Base-by-base conservation (phyloP, 2,797 vertebrate species). In the Gallirallus australis region DNA sequence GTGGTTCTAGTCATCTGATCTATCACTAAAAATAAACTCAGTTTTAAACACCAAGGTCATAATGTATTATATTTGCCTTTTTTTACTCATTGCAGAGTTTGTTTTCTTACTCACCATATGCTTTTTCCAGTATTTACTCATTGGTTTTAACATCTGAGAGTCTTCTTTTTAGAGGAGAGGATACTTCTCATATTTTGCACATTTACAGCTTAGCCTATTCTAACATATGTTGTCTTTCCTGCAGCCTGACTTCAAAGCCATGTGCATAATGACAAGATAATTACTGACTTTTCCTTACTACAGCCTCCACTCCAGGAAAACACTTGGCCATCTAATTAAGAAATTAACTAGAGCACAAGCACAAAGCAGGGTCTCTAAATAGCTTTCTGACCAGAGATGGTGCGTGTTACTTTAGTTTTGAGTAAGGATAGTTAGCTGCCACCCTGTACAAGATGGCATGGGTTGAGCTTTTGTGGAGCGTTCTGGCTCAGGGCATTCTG, bases 391-490 rank as follows among this genome's bases (percentile, higher is more conserved):
- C 9, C 20, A 61, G 23, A 89, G 11, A 6, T 5, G 2, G 2
- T 18, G 23, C 12, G n/a, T 27, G 3, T 42, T 78, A 12, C 35
- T 71, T 79, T 14, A 35, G 6, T 64, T 79, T 60, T 61, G 21
- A 37, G 17, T 30, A 47, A 7, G 12, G 39, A 45, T 28, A 4
- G 15, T 31, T 23, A 68, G 13, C 8, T 37, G n/a, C 31, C 21
- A 57, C 3, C 6, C 8, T 3, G 3, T 14, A 4, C 9, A 40
- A 40, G 11, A 4, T 61, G 24, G 10, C 8, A 37, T 2, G 23
- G 7, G 1, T 23, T 83, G 48, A 24, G 15, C 42, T 8, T 25
- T 50, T 47, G 25, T 48, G 24, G 11, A 71, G 5, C 18, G 19
- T 8, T 71, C 24, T 73, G 71, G 5, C 6, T 47, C 48, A 24